These are phyloP conservation scores for Leistus spinibarbis DNA, from an alignment of 2,888 invertebrate species.

Conservation along the genomic window DNA sequence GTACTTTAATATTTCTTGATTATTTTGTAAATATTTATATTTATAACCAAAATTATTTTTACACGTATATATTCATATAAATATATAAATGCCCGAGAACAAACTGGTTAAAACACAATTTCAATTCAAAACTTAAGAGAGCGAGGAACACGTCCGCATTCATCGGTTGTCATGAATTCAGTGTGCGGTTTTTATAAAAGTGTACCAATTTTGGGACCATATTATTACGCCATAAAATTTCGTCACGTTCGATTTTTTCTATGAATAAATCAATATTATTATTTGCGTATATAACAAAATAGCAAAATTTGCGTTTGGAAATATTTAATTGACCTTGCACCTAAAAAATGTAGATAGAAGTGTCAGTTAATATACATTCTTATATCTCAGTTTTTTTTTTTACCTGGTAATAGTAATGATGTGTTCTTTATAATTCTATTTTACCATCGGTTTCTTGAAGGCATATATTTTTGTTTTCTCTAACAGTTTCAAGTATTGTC, in stretches of 20 bases:
- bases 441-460: neutral
- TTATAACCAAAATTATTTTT: too few species aligned
- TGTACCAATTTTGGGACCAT: slow-evolving; percentile 7
- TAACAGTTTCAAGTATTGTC: neutral
- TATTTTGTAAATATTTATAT: too few species aligned
- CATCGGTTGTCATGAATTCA: too few species aligned
- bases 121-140: too few species aligned
- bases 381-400: neutral
- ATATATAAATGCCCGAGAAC: too few species aligned
- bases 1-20: too few species aligned
- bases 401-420: slow-evolving; percentile 17
- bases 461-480: slow-evolving; percentile 4
- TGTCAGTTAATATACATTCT: neutral
- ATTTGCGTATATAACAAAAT: slow-evolving; percentile 8
- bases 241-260: slow-evolving; percentile 2
- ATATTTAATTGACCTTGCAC: slow-evolving; percentile 1
- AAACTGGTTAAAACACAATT: too few species aligned
- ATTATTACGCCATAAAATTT: neutral
- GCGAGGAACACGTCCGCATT: too few species aligned
- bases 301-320: neutral
- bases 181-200: too few species aligned
- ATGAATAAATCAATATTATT: slow-evolving; percentile 2
- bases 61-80: too few species aligned
- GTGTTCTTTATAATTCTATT: neutral
- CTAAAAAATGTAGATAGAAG: neutral